Base-by-base conservation (phyloP, 2,888 invertebrate species). In the Idaea aversata region DNA sequence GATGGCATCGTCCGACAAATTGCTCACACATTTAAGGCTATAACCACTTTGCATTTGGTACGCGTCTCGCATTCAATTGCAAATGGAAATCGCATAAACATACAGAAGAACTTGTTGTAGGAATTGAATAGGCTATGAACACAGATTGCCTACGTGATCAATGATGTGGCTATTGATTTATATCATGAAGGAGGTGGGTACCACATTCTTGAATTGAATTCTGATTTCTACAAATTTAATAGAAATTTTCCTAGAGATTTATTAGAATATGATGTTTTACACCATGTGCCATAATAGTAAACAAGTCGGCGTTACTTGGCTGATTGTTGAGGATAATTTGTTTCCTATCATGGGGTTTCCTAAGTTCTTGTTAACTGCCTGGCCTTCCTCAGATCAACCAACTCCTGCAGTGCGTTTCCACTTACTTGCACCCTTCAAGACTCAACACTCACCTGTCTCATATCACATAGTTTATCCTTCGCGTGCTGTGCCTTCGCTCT, bases 381-480 rank as follows among this genome's bases (percentile, higher is more conserved):
- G 25, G 25, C 25, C 1, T 25, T 25, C 25, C 25, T 25, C 25
- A 25, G 25, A 25, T 25, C 25, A 3, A 25, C 25, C 25, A 25
- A 25, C 25, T 25, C 25, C 25, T 25, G 25, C 25, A 25, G 25
- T 25, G 25, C 25, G 25, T 25, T 3, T 25, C 3, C 25, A 25
- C 25, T 25, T 25, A 25, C 25, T 25, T 25, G 25, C 25, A 25
- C 25, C 25, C 47, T 10, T 3, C 13, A 47, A 10, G 13, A 13
- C 47, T 10, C 47, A 47, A 47, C 13, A 74, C 93, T 84, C 81
- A 97, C 97, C 95, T 96, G 95, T 93, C 96, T 95, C 83, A 97
- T 96, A 74, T 95, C 95, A 77, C 95, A 95, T 74, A 97, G 93
- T 88, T 77, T 94, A 90, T 88, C 95, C 90, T 75, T 95, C 83